Evolutionary conservation across 2,113 vertebrate species (phyloP).

Genomic region (Barbus barbus): DNA sequence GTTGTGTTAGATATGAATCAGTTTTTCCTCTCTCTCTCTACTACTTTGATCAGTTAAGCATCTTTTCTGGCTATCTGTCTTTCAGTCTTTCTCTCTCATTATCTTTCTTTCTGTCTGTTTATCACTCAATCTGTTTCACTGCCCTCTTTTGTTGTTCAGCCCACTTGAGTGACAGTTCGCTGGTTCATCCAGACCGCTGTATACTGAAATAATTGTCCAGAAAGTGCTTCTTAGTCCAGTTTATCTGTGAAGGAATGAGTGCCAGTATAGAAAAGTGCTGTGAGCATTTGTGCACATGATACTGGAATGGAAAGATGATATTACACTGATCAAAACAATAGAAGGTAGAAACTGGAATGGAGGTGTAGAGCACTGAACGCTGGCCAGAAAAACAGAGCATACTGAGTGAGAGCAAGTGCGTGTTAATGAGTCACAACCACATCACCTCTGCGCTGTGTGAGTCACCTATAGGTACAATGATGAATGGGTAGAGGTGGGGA

Average conservation of each 20-base stretch:
- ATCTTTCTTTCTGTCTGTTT: conserved; percentile 20
- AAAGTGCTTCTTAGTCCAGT: conserved; percentile 24
- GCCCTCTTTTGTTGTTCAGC: conserved; percentile 20
- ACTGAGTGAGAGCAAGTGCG: conserved; percentile 13
- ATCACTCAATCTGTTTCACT: neutral
- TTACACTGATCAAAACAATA: neutral
- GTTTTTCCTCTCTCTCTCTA: neutral
- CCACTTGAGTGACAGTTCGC: conserved; percentile 45
- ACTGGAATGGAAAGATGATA: neutral
- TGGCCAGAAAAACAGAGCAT: neutral
- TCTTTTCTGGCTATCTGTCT: neutral
- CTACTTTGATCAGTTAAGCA: conserved; percentile 36
- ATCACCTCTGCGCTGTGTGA: conserved; percentile 74
- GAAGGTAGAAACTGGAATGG: conserved; percentile 1
- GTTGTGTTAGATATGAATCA: too few relatives aligned
- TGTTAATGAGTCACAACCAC: conserved; percentile 67
- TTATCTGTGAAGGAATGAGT: conserved; percentile 7
- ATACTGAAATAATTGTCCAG: conserved; percentile 46
- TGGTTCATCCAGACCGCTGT: conserved; percentile 30
- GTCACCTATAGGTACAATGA: conserved; percentile 71
- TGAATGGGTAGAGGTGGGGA: conserved; percentile 1
- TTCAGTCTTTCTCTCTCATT: neutral
- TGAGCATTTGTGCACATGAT: neutral
- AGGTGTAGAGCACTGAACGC: neutral
- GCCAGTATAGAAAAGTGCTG: neutral